Base-by-base conservation (phyloP, 2,888 invertebrate genomes). In the Eupithecia insigniata region DNA sequence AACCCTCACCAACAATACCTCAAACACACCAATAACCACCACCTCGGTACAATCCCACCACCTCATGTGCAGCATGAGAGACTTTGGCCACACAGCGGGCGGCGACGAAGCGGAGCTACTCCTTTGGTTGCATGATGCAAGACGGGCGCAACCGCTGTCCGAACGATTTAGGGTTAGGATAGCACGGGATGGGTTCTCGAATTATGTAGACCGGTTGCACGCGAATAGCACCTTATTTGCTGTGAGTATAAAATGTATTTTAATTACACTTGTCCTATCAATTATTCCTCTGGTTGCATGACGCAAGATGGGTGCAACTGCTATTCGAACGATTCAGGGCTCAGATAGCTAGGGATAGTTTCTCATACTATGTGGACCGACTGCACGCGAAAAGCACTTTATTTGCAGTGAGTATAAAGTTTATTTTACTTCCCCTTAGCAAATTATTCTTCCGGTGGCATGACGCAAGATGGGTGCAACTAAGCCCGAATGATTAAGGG, bases 51-150 rank as follows among this genome's bases (percentile, higher is more conserved):
- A 93, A 78, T 92, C 94, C n/a, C 89, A 92, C 81, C 90, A 98
- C 89, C 94, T 98, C 68, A 91, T 98, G 90, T 97, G 98, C 89
- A 97, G 97, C 85, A 89, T 89, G 89, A 94, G 98, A 22, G 97
- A 98, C 89, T 98, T 98, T 87, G 97, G 97, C 0, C 97, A 97
- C 87, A 97, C 97, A 67, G 96, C 98, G 2, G 97, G 97, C 0
- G 98, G 98, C 0, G 98, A 99, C 89, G 98, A 98, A 85, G 97
- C 97, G 0, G 98, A 98, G 90, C 96, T 98, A 22, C 96, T 97
- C 82, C 97, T 99, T 83, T 97, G 97, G 84, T 92, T 98, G 0
- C 98, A 97, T 88, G 98, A 99, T 87, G 96, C 96, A 28, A 95
- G 96, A 80, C 95, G 96, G 83, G 96, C 95, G 82, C 96, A 96